Evolutionary conservation across 2,113 vertebrate genomes (phyloP).

Genomic region (Ondatra zibethicus): DNA sequence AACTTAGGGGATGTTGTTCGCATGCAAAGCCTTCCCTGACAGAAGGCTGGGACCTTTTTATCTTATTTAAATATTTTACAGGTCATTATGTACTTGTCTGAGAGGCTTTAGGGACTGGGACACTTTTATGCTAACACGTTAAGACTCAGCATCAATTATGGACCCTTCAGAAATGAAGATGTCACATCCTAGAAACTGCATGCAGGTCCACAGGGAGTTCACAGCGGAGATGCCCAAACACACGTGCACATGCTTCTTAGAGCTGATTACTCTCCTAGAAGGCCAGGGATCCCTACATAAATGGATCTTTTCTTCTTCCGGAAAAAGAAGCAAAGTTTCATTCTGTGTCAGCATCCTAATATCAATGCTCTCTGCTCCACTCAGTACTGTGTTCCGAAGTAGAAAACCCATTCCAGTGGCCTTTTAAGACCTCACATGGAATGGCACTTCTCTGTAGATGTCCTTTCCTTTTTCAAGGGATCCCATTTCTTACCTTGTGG

Average conservation of each 20-base stretch:
- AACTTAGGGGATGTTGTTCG: background rate
- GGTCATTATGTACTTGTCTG: slow-evolving; percentile 71
- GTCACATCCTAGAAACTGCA: background rate
- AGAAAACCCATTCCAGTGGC: background rate
- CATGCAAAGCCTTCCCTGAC: background rate
- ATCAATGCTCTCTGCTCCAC: background rate
- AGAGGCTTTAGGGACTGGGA: slow-evolving; percentile 59
- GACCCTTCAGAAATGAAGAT: slow-evolving; percentile 57
- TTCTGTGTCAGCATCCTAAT: background rate
- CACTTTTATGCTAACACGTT: slow-evolving; percentile 51
- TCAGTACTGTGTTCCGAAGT: background rate
- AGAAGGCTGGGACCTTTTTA: slow-evolving; percentile 21
- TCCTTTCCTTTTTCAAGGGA: background rate
- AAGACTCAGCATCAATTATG: slow-evolving; percentile 58
- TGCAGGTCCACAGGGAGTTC: background rate
- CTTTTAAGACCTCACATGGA: background rate
- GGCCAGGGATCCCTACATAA: background rate
- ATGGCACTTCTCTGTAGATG: background rate
- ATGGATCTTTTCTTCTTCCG: background rate
- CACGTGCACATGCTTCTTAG: background rate
- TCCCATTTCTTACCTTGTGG: background rate
- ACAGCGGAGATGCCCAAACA: background rate
- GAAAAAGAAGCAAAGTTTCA: background rate
- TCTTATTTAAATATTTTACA: slow-evolving; percentile 69
- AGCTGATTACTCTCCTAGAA: background rate